Percentiles rank a stretch among this genome's conserved stretches.
Conservation (phyloP, 37 sponge, comb jelly and placozoan genomes). For the Amphimedon queenslandica region DNA sequence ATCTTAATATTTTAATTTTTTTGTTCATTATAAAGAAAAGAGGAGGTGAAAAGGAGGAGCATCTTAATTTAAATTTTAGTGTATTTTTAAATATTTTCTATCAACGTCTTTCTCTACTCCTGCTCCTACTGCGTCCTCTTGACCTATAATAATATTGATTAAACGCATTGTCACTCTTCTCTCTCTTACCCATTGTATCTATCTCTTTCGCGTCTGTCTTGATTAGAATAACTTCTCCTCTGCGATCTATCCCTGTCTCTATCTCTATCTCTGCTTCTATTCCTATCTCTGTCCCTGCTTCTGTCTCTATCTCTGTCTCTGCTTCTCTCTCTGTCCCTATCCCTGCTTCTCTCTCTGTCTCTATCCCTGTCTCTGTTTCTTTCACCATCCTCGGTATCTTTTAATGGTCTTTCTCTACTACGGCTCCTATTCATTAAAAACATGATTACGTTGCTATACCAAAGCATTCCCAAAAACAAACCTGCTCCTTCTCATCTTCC, state of each 20-base stretch:
- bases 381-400: too few species aligned
- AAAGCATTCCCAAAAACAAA: background rate
- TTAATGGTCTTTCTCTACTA: too few species aligned
- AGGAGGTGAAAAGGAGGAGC: too few species aligned
- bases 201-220: constrained; percentile 16
- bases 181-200: constrained; percentile 11
- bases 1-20: too few species aligned
- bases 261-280: too few species aligned
- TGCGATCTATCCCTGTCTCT: constrained; percentile 25
- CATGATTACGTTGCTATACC: background rate
- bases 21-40: too few species aligned
- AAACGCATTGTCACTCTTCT: too few species aligned
- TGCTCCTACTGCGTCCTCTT: constrained; percentile 6
- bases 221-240: constrained; percentile 11
- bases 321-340: constrained; percentile 9
- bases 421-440: constrained; percentile 8
- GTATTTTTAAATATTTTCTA: too few species aligned
- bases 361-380: too few species aligned
- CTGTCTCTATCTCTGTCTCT: too few species aligned
- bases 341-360: background rate
- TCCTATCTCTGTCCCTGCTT: constrained; percentile 25
- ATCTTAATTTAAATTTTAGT: too few species aligned
- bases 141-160: background rate
- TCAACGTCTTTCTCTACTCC: background rate
- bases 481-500: background rate